Percentiles rank a stretch among this genome's conserved stretches.
phyloP scores from a whole-genome alignment of 2,888 invertebrate genomes.

The Acanthosepion lycidas region DNA sequence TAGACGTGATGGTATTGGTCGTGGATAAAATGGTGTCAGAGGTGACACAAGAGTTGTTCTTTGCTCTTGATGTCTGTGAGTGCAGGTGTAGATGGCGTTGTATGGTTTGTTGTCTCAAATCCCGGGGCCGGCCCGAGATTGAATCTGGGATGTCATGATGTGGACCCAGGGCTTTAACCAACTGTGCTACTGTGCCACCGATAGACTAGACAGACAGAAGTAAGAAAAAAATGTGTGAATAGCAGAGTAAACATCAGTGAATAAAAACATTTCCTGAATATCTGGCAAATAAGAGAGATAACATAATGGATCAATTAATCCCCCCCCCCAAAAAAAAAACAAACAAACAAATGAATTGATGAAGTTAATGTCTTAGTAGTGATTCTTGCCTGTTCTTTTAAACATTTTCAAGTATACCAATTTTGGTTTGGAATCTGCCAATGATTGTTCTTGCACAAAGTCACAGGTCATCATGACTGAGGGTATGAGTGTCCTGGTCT shows the following conservation, averaged over 20 bases:
- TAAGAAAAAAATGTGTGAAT: conserved; percentile 21
- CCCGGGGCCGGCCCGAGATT: background rate
- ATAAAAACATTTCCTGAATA: background rate
- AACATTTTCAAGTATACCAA: too few relatives aligned
- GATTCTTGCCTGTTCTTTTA: background rate
- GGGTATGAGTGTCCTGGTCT: too few relatives aligned
- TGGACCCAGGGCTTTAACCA: background rate
- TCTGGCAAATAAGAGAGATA: background rate
- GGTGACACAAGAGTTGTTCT: background rate
- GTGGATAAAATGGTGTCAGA: background rate
- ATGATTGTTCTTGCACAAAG: too few relatives aligned
- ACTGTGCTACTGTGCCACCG: conserved; percentile 18
- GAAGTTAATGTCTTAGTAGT: background rate
- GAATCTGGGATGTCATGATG: background rate
- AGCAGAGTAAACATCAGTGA: background rate
- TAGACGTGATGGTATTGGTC: background rate
- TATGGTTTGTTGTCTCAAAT: background rate
- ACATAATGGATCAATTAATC: too few relatives aligned
- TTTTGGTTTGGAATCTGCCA: too few relatives aligned
- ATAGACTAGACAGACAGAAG: background rate
- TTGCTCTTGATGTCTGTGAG: background rate
- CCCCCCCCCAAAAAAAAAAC: background rate
- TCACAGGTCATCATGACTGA: too few relatives aligned
- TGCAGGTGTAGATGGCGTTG: background rate
- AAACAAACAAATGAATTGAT: background rate